Percentiles rank a stretch among this genome's conserved stretches.
Conservation (phyloP, 2,797 vertebrate genomes). For the Neosilurus mollespiculum region DNA sequence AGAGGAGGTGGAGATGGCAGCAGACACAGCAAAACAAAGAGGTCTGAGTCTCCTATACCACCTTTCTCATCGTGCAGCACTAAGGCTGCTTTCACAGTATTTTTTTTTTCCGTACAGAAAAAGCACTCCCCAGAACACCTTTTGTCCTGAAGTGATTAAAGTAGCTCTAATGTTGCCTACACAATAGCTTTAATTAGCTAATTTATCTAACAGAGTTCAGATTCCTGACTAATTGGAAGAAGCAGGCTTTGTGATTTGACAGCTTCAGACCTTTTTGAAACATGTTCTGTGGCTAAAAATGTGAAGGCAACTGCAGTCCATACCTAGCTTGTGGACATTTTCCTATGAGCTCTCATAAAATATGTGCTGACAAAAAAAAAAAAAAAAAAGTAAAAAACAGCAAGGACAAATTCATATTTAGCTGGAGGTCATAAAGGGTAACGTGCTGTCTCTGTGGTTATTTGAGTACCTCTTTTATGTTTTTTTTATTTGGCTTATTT, state of each 20-base stretch:
- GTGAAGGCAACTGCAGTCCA: not conserved
- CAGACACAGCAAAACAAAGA: slow-evolving; percentile 99
- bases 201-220: not conserved
- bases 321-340: not conserved
- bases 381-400: not conserved
- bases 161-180: not conserved
- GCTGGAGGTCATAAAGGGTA: not conserved
- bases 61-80: not conserved
- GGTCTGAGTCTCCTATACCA: slow-evolving; percentile 69
- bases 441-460: not conserved
- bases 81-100: not conserved
- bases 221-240: not conserved
- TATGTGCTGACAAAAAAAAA: not conserved
- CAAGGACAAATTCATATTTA: not conserved
- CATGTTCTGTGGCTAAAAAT: not conserved
- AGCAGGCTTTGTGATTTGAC: not conserved
- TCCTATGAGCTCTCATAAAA: not conserved
- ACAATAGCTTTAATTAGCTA: not conserved
- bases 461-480: not conserved
- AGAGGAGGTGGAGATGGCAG: slow-evolving; percentile 97
- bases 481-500: not conserved
- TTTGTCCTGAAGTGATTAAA: not conserved
- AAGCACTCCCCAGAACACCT: not conserved
- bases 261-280: not conserved
- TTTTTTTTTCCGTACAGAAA: not conserved